Evolutionary conservation across 1,140 invertebrate genomes (phyloP).

Genomic region (Drosophila dunni): DNA sequence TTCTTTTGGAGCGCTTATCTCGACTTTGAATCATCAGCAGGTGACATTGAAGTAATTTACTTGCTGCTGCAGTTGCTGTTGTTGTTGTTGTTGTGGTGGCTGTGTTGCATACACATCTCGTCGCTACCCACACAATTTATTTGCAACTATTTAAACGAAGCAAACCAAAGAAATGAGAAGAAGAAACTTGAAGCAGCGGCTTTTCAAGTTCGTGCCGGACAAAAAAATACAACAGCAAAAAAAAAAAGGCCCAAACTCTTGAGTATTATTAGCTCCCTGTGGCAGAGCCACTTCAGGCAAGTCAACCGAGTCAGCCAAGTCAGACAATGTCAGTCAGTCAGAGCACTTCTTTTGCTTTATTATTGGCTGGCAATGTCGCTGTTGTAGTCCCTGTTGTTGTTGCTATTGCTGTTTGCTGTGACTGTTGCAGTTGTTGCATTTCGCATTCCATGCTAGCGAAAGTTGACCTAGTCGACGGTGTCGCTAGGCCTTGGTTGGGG

Average conservation of each 20-base stretch:
- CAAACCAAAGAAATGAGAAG: constrained; percentile 11
- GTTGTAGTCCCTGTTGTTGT: constrained; percentile 37
- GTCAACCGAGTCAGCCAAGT: constrained; percentile 49
- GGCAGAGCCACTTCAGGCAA: constrained; percentile 29
- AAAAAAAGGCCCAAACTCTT: constrained; percentile 45
- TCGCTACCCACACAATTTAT: constrained; percentile 82
- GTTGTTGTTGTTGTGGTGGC: constrained; percentile 45
- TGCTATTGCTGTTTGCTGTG: constrained; percentile 38
- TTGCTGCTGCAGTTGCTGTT: constrained; percentile 64
- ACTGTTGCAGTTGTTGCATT: constrained; percentile 62
- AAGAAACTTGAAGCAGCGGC: constrained; percentile 22
- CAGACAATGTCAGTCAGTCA: constrained; percentile 73
- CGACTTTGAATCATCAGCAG: constrained; percentile 77
- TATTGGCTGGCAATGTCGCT: constrained; percentile 78
- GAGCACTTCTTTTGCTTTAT: constrained; percentile 80
- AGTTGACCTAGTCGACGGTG: constrained; percentile 82
- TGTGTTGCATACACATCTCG: constrained; percentile 45
- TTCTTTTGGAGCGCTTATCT: constrained; percentile 73
- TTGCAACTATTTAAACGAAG: constrained; percentile 79
- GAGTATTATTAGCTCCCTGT: constrained; percentile 75
- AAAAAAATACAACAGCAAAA: constrained; percentile 11
- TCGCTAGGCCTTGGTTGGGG: constrained; percentile 63
- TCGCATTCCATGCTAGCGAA: constrained; percentile 83
- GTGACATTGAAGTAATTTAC: constrained; percentile 83
- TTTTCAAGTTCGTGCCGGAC: constrained; percentile 14